Evolutionary conservation across 2,113 vertebrate genomes (phyloP).

Genomic region (Chamaetylas fuelleborni): DNA sequence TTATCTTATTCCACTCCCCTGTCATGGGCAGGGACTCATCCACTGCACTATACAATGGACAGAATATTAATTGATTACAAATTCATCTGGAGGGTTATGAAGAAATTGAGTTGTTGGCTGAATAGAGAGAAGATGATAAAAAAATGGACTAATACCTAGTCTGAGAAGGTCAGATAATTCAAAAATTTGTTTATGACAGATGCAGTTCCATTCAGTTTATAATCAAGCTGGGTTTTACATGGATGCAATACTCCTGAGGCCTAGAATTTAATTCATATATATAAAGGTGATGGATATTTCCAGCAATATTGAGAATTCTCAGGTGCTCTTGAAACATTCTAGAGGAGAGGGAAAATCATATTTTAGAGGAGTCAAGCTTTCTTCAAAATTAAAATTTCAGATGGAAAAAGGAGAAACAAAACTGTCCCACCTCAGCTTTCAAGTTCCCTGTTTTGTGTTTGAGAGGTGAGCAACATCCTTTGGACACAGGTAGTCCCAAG

Average conservation of each 20-base stretch:
- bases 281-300: background rate
- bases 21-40: background rate
- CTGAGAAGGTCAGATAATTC: background rate
- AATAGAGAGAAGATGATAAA: background rate
- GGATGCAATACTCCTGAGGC: background rate
- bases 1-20: background rate
- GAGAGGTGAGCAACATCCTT: background rate
- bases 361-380: background rate
- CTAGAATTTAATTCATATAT: background rate
- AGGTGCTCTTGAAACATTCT: background rate
- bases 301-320: background rate
- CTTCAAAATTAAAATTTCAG: background rate
- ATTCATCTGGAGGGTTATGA: background rate
- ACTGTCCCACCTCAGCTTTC: background rate
- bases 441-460: background rate
- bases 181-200: background rate
- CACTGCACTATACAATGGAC: no score
- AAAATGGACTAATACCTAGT: accelerated
- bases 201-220: background rate
- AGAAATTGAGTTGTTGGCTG: background rate
- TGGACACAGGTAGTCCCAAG: background rate
- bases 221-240: background rate
- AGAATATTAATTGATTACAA: background rate
- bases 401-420: background rate
- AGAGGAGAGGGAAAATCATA: background rate